Evolutionary conservation across 1,140 invertebrate species (phyloP), one percentile per base, ranked within the genome.

Genomic region (Calosoma granatense): DNA sequence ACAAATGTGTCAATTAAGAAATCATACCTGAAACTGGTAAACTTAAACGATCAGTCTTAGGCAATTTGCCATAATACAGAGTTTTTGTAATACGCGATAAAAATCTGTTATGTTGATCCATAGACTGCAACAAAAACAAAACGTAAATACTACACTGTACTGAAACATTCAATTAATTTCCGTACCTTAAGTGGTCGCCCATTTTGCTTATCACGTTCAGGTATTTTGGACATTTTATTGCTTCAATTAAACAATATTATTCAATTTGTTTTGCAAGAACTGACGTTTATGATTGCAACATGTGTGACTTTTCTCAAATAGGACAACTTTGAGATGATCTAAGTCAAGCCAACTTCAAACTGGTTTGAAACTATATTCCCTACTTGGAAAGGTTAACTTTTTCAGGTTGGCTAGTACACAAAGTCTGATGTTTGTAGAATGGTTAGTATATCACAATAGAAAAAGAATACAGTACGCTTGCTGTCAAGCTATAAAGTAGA

Each of bases 11-110:
- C 51, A n/a, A 2, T 20, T 55, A 62, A 55, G 62, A 61, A 65
- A 20, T 76, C 73, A 70, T 70, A 86, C 87, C 86, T 74, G 88
- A 89, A 54, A 90, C 80, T 52, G 88, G 87, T 30, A 92, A 74
- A 67, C 87, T 89, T 14, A 89, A 74, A 57, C 84, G 77, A 62
- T 87, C 83, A 56, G 83, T 80, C 52, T 74, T 74, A 20, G 87
- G 84, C 36, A 86, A 70, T 70, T 85, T 81, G 55, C 87, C 85
- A 78, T 92, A 94, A 70, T 94, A 94, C 2, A 94, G 73, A 0
- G 88, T 88, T 72, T 94, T 93, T 0, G 79, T 82, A 55, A 94
- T 87, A 60, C 90, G 77, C 61, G 83, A 80, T 54, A 89, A 72
- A 68, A 91, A 88, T 56, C 84, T 81, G 51, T 82, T 78, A 65